Evolutionary conservation across 1,140 invertebrate species (phyloP).

Genomic region (Caenorhabditis briggsae): DNA sequence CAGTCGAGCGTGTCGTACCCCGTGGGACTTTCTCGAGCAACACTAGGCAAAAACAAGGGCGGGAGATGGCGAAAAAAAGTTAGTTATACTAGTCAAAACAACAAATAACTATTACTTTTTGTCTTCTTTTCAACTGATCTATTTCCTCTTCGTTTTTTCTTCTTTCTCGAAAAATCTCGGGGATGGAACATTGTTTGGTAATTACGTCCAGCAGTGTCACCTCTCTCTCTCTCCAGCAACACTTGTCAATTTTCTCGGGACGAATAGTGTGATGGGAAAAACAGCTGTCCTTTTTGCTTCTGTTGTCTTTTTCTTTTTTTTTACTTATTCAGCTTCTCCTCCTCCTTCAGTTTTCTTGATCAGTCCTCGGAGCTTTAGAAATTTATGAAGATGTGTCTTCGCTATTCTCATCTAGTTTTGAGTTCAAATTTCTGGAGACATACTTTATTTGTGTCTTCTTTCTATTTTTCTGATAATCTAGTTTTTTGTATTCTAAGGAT

Average conservation of each 20-base stretch:
- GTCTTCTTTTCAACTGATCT: not conserved
- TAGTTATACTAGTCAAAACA: conserved; percentile 39
- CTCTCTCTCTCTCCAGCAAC: not conserved
- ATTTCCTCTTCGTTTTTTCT: not conserved
- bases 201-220: conserved; percentile 30
- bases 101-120: conserved; percentile 27
- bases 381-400: conserved; percentile 10
- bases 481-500: not conserved
- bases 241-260: conserved; percentile 6
- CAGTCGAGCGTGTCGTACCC: conserved; percentile 45
- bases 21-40: conserved; percentile 42
- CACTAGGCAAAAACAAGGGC: not conserved
- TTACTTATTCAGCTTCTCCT: not conserved
- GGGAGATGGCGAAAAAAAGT: not conserved
- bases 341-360: not conserved
- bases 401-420: not conserved
- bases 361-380: not conserved
- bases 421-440: not conserved
- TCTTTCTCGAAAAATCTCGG: not conserved
- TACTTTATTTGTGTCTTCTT: conserved; percentile 14
- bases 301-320: not conserved
- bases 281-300: conserved; percentile 33
- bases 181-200: conserved; percentile 40
- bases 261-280: conserved; percentile 3
- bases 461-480: not conserved